Percentiles rank a stretch among this genome's conserved stretches.
Evolutionary conservation across 2,888 invertebrate species (phyloP).

Genomic region (Hybos culiciformis): DNA sequence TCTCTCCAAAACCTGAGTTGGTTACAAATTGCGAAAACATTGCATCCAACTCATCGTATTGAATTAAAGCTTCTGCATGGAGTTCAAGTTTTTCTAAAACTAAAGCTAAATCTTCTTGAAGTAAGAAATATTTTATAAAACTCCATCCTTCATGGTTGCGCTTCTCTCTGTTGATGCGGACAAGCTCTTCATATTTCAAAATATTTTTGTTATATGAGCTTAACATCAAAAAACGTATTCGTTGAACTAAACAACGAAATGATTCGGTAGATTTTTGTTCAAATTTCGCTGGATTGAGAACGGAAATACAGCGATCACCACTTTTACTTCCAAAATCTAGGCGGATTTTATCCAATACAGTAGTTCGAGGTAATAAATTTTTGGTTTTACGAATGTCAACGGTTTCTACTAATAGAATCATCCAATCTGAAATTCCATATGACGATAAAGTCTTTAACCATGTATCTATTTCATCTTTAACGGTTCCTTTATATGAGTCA

Average conservation of each 20-base stretch:
- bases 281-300: conserved; percentile 79
- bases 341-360: conserved; percentile 87
- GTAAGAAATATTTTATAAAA: conserved; percentile 85
- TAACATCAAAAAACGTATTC: conserved; percentile 62
- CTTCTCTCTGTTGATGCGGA: conserved; percentile 78
- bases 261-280: conserved; percentile 84
- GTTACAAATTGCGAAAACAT: conserved; percentile 92
- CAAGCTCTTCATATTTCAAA: conserved; percentile 75
- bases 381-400: conserved; percentile 84
- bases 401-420: conserved; percentile 84
- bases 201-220: conserved; percentile 78
- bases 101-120: conserved; percentile 91
- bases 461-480: conserved; percentile 77
- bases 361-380: conserved; percentile 80
- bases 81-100: conserved; percentile 88
- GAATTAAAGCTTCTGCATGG: conserved; percentile 86
- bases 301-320: conserved; percentile 73
- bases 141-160: conserved; percentile 86
- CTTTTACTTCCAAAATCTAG: conserved; percentile 87
- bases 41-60: conserved; percentile 94
- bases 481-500: conserved; percentile 73
- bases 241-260: conserved; percentile 70
- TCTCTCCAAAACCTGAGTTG: conserved; percentile 80
- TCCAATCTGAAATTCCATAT: conserved; percentile 75
- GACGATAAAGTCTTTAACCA: conserved; percentile 72